phyloP scores from a whole-genome alignment of 2,888 invertebrate species.

The Lydus trimaculatus region DNA sequence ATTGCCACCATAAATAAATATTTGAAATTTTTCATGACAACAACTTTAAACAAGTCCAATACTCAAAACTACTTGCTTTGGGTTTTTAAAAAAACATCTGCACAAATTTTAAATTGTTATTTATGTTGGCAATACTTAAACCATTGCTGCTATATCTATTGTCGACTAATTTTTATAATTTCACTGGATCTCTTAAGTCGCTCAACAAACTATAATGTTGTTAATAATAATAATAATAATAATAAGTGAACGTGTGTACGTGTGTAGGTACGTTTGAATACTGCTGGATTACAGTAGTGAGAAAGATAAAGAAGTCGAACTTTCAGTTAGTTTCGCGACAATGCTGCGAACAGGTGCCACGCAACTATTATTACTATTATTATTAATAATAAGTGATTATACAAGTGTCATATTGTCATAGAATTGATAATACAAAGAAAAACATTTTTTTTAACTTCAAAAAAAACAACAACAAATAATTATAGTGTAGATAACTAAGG shows the following conservation, averaged over 20 bases:
- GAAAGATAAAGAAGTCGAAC: conserved; percentile 36
- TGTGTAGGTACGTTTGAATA: conserved; percentile 11
- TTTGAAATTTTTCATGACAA: too few relatives aligned
- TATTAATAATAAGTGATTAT: neutral
- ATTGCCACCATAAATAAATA: too few relatives aligned
- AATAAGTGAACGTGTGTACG: neutral
- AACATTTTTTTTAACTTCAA: neutral
- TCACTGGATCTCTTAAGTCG: too few relatives aligned
- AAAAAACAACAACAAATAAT: neutral
- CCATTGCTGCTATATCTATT: too few relatives aligned
- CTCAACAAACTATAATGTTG: too few relatives aligned
- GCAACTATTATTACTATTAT: neutral
- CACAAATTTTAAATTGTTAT: too few relatives aligned
- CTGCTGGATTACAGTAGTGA: conserved; percentile 16
- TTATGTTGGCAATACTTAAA: too few relatives aligned
- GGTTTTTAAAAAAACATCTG: too few relatives aligned
- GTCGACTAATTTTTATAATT: too few relatives aligned
- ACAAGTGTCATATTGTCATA: neutral
- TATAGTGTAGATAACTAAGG: neutral
- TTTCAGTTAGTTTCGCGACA: conserved; percentile 42
- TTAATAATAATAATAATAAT: too few relatives aligned
- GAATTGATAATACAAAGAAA: neutral
- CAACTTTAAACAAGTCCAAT: too few relatives aligned
- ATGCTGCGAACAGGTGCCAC: conserved; percentile 41
- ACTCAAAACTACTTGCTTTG: too few relatives aligned